Evolutionary conservation across 1,140 invertebrate species (phyloP), one percentile per base, ranked within the genome.

Genomic region (Leptestheria dahalacensis): DNA sequence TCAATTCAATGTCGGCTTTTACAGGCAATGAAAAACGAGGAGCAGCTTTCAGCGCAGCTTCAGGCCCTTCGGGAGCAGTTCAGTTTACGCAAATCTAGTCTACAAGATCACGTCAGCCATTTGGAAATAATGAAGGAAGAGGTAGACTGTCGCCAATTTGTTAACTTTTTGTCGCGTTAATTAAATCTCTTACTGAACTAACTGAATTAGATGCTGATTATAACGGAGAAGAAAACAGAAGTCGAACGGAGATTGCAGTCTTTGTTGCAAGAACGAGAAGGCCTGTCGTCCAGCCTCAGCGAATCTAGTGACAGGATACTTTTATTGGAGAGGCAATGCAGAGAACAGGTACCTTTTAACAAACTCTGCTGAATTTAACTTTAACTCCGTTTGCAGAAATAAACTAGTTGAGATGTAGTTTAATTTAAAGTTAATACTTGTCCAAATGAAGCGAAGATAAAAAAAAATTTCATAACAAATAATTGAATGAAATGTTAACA

Each of bases 221-320:
- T 92, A 55, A 82, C 80, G 26, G 85, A 88, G 66, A 88, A 90
- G 70, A 88, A 87, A 68, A 77, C 78, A 53, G 91, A 93, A 65
- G 71, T 94, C 61, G 91, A 94, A 70, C 81, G 83, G 67, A 77
- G 88, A 66, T 74, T 88, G 58, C 78, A 84, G 57, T 73, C 77
- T 54, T 73, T 89, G 6, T 75, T 83, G 2, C 78, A 82, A 54
- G 90, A 95, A 70, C 79, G 89, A 66, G 85, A 92, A 60, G 78
- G 78, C 54, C 74, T 92, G 25, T 78, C 80, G 41, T 78, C 80
- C 21, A 83, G 84, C 52, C 75, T 93, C 55, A 90, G 94, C 65
- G 91, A 94, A 73, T 85, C 90, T 29, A 83, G 85, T 54, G 90
- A 95, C 72, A 80, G 88, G 68, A 91, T 92, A 62, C 71, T 84